These are phyloP conservation scores for Glandiceps talaboti DNA, from an alignment of 53 echinoderm and acorn worm species.

Conservation along the genomic window DNA sequence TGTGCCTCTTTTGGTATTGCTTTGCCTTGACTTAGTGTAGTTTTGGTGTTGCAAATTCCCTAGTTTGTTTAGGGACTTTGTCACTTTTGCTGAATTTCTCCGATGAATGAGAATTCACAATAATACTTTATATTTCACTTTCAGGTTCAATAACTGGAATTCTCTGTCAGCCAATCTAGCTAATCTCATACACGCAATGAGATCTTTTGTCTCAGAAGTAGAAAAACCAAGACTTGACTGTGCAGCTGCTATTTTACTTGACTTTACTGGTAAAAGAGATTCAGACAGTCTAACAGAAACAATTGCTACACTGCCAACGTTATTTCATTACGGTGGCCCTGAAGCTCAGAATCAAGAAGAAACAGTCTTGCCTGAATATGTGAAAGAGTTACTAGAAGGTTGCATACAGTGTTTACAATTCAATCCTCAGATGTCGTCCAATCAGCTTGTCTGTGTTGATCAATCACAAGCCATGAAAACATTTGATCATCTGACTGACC, in stretches of 20 bases:
- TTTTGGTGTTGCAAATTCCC: too few species aligned
- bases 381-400: too few species aligned
- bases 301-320: background rate
- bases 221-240: background rate
- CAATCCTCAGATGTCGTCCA: too few species aligned
- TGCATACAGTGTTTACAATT: background rate
- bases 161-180: background rate
- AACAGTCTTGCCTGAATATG: background rate
- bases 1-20: too few species aligned
- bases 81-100: too few species aligned
- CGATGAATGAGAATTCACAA: too few species aligned
- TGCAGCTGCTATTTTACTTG: background rate
- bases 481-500: background rate
- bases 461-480: background rate
- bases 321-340: too few species aligned
- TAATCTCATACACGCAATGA: background rate
- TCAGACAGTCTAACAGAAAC: background rate
- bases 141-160: slow-evolving; percentile 4
- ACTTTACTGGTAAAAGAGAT: background rate
- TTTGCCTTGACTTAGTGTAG: too few species aligned
- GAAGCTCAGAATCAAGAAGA: too few species aligned
- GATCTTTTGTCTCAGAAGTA: background rate
- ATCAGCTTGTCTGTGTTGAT: background rate
- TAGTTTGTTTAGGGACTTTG: too few species aligned
- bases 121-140: slow-evolving; percentile 3